Base-by-base conservation (phyloP, 2,113 vertebrate genomes). In the Syrmaticus mikado region DNA sequence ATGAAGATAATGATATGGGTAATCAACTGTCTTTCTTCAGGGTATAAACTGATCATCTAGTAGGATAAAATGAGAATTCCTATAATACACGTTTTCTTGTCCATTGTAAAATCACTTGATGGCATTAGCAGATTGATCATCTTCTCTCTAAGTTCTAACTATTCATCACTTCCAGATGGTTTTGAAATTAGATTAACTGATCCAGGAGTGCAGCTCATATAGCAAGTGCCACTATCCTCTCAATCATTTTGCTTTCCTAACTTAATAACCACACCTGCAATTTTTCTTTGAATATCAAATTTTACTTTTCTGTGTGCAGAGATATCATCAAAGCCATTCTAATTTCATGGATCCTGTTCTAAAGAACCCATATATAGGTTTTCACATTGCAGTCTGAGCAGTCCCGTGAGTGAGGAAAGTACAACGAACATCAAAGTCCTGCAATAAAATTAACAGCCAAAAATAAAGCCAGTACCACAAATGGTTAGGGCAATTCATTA, bases 31-130 rank as follows among this genome's bases (percentile, higher is more conserved):
- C 79, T 89, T 81, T 77, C 75, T 91, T 58, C 48, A 82, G 85
- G 75, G 28, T 68, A 81, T 57, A 87, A 95, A 92, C 68, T 55
- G 78, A 92, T 92, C 75, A 81, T 91, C 87, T 80, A n/a, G 76
- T 78, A 64, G 75, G 75, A 87, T 90, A 92, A 91, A 87, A 96
- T 67, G 27, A 82, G 57, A 90, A 94, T 87, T 87, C 79, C 82
- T 91, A 61, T 87, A 94, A 89, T 30, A 83, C 41, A 80, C n/a
- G 77, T 87, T 93, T 95, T 93, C 89, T 91, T 78, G 79, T 83
- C 85, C 68, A 71, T 64, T 89, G 34, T 83, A 57, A 90, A 93
- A 73, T 71, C 65, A 64, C 62, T 95, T 61, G 60, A 89, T 87
- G 65, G 57, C 43, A 91, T 93, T 95, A 94, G 57, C 48, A 83